phyloP scores from a whole-genome alignment of 2,888 invertebrate genomes.

The Drosophila cognata region DNA sequence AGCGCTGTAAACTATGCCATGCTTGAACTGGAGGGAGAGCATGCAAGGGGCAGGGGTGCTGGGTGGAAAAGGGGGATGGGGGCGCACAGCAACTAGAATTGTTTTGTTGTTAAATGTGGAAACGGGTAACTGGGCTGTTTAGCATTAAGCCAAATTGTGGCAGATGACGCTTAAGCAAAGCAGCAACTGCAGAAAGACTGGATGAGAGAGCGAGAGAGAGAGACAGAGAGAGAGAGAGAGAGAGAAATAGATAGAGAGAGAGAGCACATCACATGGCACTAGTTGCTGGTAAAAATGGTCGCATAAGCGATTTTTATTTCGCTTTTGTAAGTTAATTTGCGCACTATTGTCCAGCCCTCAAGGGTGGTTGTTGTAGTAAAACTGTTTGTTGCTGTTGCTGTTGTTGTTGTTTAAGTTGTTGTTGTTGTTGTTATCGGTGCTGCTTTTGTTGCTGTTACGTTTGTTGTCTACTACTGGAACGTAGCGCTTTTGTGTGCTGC shows the following conservation, averaged over 20 bases:
- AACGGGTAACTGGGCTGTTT: conserved; percentile 45
- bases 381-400: conserved; percentile 13
- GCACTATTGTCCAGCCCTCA: conserved; percentile 69
- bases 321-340: conserved; percentile 80
- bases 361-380: conserved; percentile 16
- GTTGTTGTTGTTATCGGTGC: conserved; percentile 8
- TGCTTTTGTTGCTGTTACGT: conserved; percentile 20
- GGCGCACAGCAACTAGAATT: background rate
- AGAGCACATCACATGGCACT: conserved; percentile 33
- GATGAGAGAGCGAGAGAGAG: background rate
- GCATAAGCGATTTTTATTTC: conserved; percentile 76
- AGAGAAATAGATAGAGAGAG: background rate
- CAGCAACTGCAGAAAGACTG: conserved; percentile 19
- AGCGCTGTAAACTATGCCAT: conserved; percentile 61
- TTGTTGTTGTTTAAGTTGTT: conserved; percentile 13
- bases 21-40: background rate
- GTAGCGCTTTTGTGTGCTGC: conserved; percentile 51
- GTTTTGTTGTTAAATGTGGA: conserved; percentile 6
- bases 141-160: conserved; percentile 62
- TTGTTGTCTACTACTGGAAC: conserved; percentile 30
- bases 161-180: conserved; percentile 65
- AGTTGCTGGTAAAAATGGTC: conserved; percentile 49
- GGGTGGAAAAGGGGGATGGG: background rate
- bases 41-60: background rate
- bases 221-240: background rate